Conservation (phyloP, 2,113 vertebrate species). For the Mustelus asterias region DNA sequence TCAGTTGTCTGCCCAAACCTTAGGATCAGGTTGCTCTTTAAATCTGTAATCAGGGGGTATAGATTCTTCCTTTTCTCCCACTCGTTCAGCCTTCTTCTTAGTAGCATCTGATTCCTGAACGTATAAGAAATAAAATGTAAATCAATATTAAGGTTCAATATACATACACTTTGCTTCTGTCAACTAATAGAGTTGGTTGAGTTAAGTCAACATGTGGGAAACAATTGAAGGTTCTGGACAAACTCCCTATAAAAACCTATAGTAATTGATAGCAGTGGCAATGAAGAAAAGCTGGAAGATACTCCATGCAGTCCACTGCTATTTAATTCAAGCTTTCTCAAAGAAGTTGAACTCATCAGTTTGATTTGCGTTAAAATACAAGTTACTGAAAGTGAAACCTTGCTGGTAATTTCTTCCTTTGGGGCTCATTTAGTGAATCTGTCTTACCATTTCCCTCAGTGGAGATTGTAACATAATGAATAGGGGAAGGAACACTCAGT, state of each 20-base stretch:
- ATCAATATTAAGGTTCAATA: slow-evolving; percentile 41
- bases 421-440: too few relatives aligned
- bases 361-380: too few relatives aligned
- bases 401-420: too few relatives aligned
- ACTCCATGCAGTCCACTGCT: too few relatives aligned
- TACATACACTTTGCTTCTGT: slow-evolving; percentile 54
- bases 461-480: too few relatives aligned
- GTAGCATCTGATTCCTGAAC: slow-evolving; percentile 37
- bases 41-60: slow-evolving; percentile 61
- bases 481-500: too few relatives aligned
- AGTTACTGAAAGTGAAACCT: too few relatives aligned
- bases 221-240: background rate
- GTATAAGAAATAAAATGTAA: slow-evolving; percentile 39
- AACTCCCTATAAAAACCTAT: background rate
- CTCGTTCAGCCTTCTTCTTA: slow-evolving; percentile 52
- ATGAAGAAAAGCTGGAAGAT: too few relatives aligned
- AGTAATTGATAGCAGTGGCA: background rate
- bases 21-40: slow-evolving; percentile 39
- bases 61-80: slow-evolving; percentile 64
- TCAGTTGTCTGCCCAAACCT: background rate
- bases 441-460: too few relatives aligned
- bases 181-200: background rate
- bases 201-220: background rate
- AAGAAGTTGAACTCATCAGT: too few relatives aligned
- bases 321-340: too few relatives aligned